Evolutionary conservation across 1,140 invertebrate species (phyloP).

Genomic region (Trichonephila clavipes): DNA sequence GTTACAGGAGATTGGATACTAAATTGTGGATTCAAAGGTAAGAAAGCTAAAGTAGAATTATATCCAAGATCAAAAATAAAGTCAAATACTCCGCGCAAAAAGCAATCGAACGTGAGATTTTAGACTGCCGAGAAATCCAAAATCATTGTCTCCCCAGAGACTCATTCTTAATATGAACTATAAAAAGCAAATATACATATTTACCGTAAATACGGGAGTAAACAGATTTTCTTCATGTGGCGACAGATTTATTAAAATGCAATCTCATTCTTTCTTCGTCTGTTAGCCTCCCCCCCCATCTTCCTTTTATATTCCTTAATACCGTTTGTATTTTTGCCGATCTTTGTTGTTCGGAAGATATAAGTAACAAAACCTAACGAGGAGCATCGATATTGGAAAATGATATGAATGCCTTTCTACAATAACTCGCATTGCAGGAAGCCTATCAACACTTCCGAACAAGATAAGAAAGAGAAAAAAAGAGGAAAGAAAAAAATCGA

Average conservation of each 20-base stretch:
- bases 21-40: too few relatives aligned
- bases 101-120: too few relatives aligned
- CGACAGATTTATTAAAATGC: background rate
- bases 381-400: conserved; percentile 47
- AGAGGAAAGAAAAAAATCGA: background rate
- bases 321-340: conserved; percentile 6
- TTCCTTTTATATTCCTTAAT: background rate
- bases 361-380: conserved; percentile 33
- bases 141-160: too few relatives aligned
- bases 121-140: too few relatives aligned
- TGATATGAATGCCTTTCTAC: conserved; percentile 28
- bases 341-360: conserved; percentile 34
- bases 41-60: too few relatives aligned
- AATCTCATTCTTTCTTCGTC: background rate
- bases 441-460: background rate
- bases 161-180: too few relatives aligned
- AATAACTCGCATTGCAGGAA: background rate
- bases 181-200: too few relatives aligned
- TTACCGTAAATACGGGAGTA: too few relatives aligned
- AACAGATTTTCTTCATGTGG: background rate
- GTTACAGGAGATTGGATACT: too few relatives aligned
- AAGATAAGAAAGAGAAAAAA: background rate
- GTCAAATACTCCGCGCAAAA: too few relatives aligned
- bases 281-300: background rate
- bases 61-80: too few relatives aligned